Evolutionary conservation across 1,140 invertebrate genomes (phyloP).

Genomic region (Drosophila athabasca): DNA sequence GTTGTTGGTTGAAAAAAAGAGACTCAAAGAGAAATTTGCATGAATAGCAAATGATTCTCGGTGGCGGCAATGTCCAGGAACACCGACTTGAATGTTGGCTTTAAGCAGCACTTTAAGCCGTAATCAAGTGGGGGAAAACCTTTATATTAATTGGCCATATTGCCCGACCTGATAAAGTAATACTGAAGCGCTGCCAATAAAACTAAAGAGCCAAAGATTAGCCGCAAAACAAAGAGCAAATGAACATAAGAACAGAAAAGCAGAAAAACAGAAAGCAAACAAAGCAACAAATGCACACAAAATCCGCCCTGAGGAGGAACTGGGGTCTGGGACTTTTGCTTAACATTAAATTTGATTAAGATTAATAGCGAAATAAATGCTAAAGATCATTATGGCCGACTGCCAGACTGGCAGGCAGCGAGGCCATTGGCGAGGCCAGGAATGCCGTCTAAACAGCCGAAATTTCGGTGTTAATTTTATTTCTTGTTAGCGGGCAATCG

Average conservation of each 20-base stretch:
- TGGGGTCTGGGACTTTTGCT: slow-evolving; percentile 47
- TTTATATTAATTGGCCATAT: slow-evolving; percentile 33
- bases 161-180: slow-evolving; percentile 39
- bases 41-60: slow-evolving; percentile 33
- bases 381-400: slow-evolving; percentile 65
- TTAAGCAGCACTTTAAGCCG: too few species aligned
- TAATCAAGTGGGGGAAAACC: not conserved
- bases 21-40: slow-evolving; percentile 53
- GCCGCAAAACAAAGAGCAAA: slow-evolving; percentile 17
- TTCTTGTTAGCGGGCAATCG: slow-evolving; percentile 33
- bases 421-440: not conserved
- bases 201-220: slow-evolving; percentile 66
- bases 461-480: slow-evolving; percentile 60
- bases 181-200: slow-evolving; percentile 56
- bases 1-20: slow-evolving; percentile 11
- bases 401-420: slow-evolving; percentile 53
- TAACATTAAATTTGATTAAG: slow-evolving; percentile 80
- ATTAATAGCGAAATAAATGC: slow-evolving; percentile 79
- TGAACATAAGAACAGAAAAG: slow-evolving; percentile 19
- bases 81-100: too few species aligned
- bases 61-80: not conserved
- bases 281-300: too few species aligned
- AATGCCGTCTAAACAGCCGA: slow-evolving; percentile 10
- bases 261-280: slow-evolving; percentile 17
- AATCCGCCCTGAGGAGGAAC: too few species aligned